phyloP scores from a whole-genome alignment of 2,888 invertebrate genomes.

The Platycheirus rosarum region DNA sequence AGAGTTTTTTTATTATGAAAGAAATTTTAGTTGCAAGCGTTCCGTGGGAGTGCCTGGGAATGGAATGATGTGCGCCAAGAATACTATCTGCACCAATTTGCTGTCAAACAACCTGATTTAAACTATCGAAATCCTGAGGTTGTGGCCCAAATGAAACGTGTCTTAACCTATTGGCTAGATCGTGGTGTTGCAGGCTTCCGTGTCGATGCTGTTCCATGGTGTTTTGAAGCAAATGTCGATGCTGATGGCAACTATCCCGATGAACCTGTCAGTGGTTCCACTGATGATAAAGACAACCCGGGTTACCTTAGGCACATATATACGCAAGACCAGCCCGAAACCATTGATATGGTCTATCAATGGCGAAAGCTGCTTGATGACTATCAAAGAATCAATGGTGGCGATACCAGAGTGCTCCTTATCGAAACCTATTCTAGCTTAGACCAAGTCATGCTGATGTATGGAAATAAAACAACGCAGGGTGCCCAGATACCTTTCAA shows the following conservation, averaged over 20 bases:
- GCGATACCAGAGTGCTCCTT: slow-evolving; percentile 84
- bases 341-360: slow-evolving; percentile 87
- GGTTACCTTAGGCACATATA: slow-evolving; percentile 86
- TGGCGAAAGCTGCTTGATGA: slow-evolving; percentile 87
- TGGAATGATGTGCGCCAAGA: slow-evolving; percentile 86
- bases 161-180: slow-evolving; percentile 91
- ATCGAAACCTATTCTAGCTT: slow-evolving; percentile 85
- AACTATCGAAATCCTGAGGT: slow-evolving; percentile 88
- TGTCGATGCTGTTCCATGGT: slow-evolving; percentile 87
- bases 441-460: slow-evolving; percentile 84
- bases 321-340: slow-evolving; percentile 86
- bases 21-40: slow-evolving; percentile 83
- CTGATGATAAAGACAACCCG: slow-evolving; percentile 83
- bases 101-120: slow-evolving; percentile 89
- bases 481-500: slow-evolving; percentile 87
- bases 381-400: slow-evolving; percentile 81
- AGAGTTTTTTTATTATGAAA: slow-evolving; percentile 32
- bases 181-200: slow-evolving; percentile 94
- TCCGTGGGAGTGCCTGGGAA: slow-evolving; percentile 89
- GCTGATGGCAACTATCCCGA: slow-evolving; percentile 85
- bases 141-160: slow-evolving; percentile 84
- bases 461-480: slow-evolving; percentile 83
- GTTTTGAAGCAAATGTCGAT: slow-evolving; percentile 83
- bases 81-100: slow-evolving; percentile 90
- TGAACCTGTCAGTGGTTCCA: slow-evolving; percentile 84